Evolutionary conservation across 2,113 vertebrate genomes (phyloP), one percentile per base, ranked within the genome.

Genomic region (Prolemur simus): DNA sequence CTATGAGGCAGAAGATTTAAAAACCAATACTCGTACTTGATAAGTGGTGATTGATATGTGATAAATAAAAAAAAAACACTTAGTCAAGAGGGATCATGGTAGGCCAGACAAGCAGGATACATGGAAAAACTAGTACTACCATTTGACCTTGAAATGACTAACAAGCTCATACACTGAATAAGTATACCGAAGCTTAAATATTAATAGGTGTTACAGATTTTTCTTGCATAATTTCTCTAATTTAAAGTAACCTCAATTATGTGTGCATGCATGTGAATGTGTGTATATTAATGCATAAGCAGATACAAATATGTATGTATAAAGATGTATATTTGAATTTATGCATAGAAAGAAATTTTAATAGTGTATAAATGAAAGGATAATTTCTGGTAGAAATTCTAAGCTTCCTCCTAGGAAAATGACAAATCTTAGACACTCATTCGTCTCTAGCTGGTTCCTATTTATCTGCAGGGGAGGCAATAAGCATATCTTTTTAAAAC

Each of bases 191-290:
- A 58, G 6, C 9, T 82, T 60, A 34, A 90, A 18, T 54, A 54
- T 54, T 54, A 54, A 54, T 20, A 82, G 45, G 8, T 54, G 71
- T 76, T 63, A 47, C 9, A 74, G n/a, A n/a, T 69, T 71, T 52
- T 60, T 37, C 42, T 34, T 54, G 18, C 42, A 76, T 63, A 84
- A 42, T 91, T 68, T 60, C 20, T 68, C 54, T 96, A 58, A 90
- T 32, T 71, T 93, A 89, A 94, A 81, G 45, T 83, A 89, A 91
- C 74, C 29, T 63, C 25, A 71, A 34, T 27, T 77, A 32, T 96
- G 39, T 64, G 34, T 74, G 32, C 77, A 93, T 83, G 58, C 25
- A 37, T 94, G 47, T 78, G 34, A 64, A 56, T 84, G 54, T 47
- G 52, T 34, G 42, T 63, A n/a, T 56, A 63, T 74, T 81, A 81